A percentile compares a stretch with the other conserved stretches of the same genome.
Conservation (phyloP, 2,113 vertebrate species). For the Neogale vison region DNA sequence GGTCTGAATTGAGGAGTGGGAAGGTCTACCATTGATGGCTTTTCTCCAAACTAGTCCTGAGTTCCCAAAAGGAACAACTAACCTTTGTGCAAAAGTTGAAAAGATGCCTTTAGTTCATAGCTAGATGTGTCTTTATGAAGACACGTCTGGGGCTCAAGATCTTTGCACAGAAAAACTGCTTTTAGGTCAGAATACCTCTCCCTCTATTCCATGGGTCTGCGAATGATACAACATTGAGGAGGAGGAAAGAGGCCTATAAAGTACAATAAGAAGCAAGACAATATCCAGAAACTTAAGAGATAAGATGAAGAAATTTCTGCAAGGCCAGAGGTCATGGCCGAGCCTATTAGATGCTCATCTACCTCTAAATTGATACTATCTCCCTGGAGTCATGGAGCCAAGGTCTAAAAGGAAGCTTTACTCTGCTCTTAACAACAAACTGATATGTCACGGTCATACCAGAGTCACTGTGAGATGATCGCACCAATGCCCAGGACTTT, state of each 20-base stretch:
- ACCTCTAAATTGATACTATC: not conserved
- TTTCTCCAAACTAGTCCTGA: not conserved
- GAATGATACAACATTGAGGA: not conserved
- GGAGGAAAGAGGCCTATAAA: not conserved
- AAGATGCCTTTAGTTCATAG: not conserved
- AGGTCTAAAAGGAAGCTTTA: not conserved
- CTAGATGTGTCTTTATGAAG: not conserved
- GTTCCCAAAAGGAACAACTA: not conserved
- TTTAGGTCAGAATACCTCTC: not conserved
- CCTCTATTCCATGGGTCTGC: too few relatives aligned
- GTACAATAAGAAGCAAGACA: not conserved
- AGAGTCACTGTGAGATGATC: not conserved
- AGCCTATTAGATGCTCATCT: not conserved
- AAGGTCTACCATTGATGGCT: too few relatives aligned
- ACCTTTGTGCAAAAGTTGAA: not conserved
- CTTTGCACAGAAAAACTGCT: not conserved
- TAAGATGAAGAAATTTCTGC: not conserved
- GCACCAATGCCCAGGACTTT: not conserved
- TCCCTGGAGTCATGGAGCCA: not conserved
- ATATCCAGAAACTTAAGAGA: not conserved
- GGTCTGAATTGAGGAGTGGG: not conserved
- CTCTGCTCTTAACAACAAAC: not conserved
- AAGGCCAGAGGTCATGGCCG: not conserved
- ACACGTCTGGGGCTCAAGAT: not conserved
- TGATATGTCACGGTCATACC: fast-evolving